Base-by-base conservation (phyloP, 2,113 vertebrate species). In the Pogonocichla stellata region DNA sequence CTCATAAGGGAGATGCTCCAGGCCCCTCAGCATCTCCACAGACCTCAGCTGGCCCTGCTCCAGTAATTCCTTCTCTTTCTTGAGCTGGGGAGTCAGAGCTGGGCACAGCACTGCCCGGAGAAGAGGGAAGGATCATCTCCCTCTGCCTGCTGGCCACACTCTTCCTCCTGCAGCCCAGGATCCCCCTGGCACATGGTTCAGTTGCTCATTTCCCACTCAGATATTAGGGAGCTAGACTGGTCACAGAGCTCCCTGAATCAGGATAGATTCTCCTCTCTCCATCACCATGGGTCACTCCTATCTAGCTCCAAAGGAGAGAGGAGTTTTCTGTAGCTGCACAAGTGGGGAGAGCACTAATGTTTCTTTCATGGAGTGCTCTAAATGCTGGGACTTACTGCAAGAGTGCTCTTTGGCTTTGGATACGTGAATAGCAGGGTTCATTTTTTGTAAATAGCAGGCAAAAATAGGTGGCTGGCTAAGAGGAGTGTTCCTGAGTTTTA, bases 401-500 rank as follows among this genome's bases (percentile, higher is more conserved):
- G 48, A 69, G 40, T 50, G 28, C 7, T 67, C 61, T 56, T 17
- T 65, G 77, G 29, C 70, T 89, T 80, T 40, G 50, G 42, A 24
- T 31, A 31, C 1, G 5, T 66, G 75, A 92, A 47, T 19, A 73
- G 60, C n/a, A 80, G 29, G 17, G 78, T 40, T 54, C 67, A 8
- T 58, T 78, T 58, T 70, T 78, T 67, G 45, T 45, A 57, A 57
- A 82, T 19, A n/a, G 45, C 78, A 87, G 57, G 83, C 84, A 87
- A 58, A 95, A 95, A 71, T 87, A 95, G 84, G 80, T 72, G 78
- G 23, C 70, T 94, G 72, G 64, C 79, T 93, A 74, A 48, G 56
- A 71, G 77, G 60, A 96, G 23, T 69, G 80, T 87, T 93, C 78
- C 80, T 75, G 80, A 84, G 62, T 89, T 95, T 95, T 95, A 96